Conservation (phyloP, 2,888 invertebrate species). For the Hypolimnas misippus region DNA sequence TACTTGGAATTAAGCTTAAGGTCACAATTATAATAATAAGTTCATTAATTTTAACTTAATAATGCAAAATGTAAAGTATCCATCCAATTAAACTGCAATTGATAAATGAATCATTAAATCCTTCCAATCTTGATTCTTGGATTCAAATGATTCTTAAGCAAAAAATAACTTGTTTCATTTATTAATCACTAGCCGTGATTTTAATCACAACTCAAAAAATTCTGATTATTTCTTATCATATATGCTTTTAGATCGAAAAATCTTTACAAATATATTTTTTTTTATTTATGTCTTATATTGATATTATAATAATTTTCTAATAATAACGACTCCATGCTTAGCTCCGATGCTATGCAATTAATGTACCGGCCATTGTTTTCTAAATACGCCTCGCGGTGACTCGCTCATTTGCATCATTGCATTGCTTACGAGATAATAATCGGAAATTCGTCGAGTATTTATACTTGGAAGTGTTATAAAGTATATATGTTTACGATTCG, state of each 20-base stretch:
- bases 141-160: too few species aligned
- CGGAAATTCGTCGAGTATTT: conserved; percentile 12
- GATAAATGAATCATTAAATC: too few species aligned
- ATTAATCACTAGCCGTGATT: too few species aligned
- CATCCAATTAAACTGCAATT: neutral
- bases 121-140: too few species aligned
- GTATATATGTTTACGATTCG: neutral
- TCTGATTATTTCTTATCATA: neutral
- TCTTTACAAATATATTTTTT: neutral
- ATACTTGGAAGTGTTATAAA: conserved; percentile 4
- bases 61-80: neutral
- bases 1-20: neutral
- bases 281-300: neutral
- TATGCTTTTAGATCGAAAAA: neutral
- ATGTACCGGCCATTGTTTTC: conserved; percentile 28
- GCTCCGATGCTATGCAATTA: conserved; percentile 3
- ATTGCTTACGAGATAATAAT: conserved; percentile 22
- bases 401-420: conserved; percentile 33
- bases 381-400: conserved; percentile 28
- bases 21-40: neutral
- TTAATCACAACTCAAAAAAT: too few species aligned
- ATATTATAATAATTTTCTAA: neutral
- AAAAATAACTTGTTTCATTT: too few species aligned
- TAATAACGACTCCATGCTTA: neutral
- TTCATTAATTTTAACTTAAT: neutral